Base-by-base conservation (phyloP, 2,797 vertebrate genomes). In the Crenuchus spilurus region DNA sequence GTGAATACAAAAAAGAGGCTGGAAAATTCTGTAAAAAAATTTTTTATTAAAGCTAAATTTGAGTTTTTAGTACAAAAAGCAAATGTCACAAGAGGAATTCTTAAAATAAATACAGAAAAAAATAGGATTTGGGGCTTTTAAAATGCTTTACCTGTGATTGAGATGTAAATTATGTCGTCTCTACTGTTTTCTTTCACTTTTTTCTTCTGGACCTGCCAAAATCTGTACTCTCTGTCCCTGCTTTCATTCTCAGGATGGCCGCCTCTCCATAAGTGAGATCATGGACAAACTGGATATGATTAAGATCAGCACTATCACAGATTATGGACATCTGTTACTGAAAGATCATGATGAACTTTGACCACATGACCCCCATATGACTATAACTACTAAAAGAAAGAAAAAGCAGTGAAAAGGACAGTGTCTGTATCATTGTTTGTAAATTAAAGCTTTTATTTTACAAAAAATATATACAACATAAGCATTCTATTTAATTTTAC, bases 231-330 rank as follows among this genome's bases (percentile, higher is more conserved):
- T 44, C 20, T n/a, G 3, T 37, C 9, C 48, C 65, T 42, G 46
- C 51, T 65, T n/a, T 51, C 1, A 37, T 67, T 70, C 20, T 80
- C 82, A 93, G 93, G 92, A 93, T 1, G 88, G 88, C 2, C 85
- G 5, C 6, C 86, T 93, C 7, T 84, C 84, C 6, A 63, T 88
- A 1, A 79, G 76, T 3, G 93, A 94, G 78, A 49, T 93, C 48
- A 70, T 92, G 28, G 83, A 92, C 57, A 81, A 87, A 16, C 6
- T 83, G 24, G 87, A 91, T 11, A 76, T 44, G 67, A 70, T 94
- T 74, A 88, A 77, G 54, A 81, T 49, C 80, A 93, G 93, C 80
- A 91, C 88, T 54, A 84, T 93, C 68, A 93, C 92, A 0, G 92
- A 94, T 81, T 94, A 84, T 1, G 93, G 93, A 42, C 81, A 62